A percentile compares a stretch with the other conserved stretches of the same genome.
Evolutionary conservation across 2,888 invertebrate species (phyloP).

Genomic region (Atrina japonica): DNA sequence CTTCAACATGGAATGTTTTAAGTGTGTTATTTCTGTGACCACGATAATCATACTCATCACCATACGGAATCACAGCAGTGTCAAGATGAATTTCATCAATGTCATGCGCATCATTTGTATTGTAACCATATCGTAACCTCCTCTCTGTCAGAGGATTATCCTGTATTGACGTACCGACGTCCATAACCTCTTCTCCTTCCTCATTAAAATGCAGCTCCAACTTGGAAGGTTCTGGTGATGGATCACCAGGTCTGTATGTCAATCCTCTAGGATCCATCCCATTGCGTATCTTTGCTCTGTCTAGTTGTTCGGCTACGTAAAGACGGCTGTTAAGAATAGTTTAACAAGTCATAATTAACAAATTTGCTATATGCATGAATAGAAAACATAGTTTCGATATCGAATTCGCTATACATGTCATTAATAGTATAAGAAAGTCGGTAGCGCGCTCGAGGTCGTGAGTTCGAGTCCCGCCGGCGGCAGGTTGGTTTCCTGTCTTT

Average conservation of each 20-base stretch:
- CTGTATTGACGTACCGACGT: slow-evolving; percentile 59
- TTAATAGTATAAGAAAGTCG: not conserved
- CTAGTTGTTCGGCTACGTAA: slow-evolving; percentile 62
- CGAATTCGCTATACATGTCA: too few species aligned
- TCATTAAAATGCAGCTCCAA: slow-evolving; percentile 54
- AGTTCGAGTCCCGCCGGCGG: too few species aligned
- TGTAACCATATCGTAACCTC: slow-evolving; percentile 53
- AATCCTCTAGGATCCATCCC: slow-evolving; percentile 63
- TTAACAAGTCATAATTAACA: not conserved
- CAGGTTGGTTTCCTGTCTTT: too few species aligned
- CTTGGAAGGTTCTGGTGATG: slow-evolving; percentile 54
- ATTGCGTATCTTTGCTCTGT: slow-evolving; percentile 57
- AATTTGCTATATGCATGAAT: not conserved
- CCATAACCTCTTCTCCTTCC: slow-evolving; percentile 50
- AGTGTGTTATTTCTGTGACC: slow-evolving; percentile 37
- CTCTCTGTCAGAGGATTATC: slow-evolving; percentile 59
- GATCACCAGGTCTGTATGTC: slow-evolving; percentile 62
- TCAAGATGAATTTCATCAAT: slow-evolving; percentile 61
- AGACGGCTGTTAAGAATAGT: slow-evolving; percentile 55
- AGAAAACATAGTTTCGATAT: too few species aligned
- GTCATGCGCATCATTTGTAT: slow-evolving; percentile 49
- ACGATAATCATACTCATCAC: slow-evolving; percentile 37
- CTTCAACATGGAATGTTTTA: slow-evolving; percentile 57
- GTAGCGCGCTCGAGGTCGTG: too few species aligned
- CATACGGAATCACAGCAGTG: slow-evolving; percentile 65